Percentiles rank a stretch among this genome's conserved stretches.
Evolutionary conservation across 2,113 vertebrate species (phyloP).

Genomic region (Oreocharis arfaki): DNA sequence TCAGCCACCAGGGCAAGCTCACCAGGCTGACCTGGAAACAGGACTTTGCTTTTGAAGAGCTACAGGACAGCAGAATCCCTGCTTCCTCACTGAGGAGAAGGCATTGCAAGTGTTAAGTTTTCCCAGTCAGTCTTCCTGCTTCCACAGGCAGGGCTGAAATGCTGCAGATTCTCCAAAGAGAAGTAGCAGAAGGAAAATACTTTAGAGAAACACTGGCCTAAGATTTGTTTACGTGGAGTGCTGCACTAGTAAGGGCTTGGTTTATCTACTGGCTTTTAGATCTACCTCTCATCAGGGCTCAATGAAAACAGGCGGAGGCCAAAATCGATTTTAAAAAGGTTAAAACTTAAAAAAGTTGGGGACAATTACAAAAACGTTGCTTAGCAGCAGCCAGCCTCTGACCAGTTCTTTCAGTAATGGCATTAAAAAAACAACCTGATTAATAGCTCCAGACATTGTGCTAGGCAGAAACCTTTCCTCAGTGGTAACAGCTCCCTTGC

Average conservation of each 20-base stretch:
- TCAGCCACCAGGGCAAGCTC: neutral
- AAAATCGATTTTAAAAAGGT: constrained; percentile 51
- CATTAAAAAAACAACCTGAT: constrained; percentile 51
- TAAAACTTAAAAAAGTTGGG: constrained; percentile 52
- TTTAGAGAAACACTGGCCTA: constrained; percentile 8
- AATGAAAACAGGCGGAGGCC: constrained; percentile 18
- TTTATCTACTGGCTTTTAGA: neutral
- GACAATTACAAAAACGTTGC: constrained; percentile 52
- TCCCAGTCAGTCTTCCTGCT: constrained; percentile 14
- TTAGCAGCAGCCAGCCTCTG: constrained; percentile 54
- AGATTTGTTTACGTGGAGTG: neutral
- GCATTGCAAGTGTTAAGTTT: neutral
- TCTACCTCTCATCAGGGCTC: constrained; percentile 24
- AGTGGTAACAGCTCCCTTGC: constrained; percentile 35
- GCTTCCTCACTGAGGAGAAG: constrained; percentile 42
- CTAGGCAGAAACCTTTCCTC: constrained; percentile 39
- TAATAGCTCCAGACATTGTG: constrained; percentile 42
- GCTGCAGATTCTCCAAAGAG: constrained; percentile 2
- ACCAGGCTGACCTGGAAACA: neutral
- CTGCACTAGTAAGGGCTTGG: neutral
- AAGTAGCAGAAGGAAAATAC: constrained; percentile 31
- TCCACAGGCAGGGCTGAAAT: neutral
- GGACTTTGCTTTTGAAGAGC: neutral
- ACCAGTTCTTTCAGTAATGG: constrained; percentile 46
- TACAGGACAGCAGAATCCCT: constrained; percentile 16